Evolutionary conservation across 2,797 vertebrate species (phyloP).

Genomic region (Sus cebifrons): DNA sequence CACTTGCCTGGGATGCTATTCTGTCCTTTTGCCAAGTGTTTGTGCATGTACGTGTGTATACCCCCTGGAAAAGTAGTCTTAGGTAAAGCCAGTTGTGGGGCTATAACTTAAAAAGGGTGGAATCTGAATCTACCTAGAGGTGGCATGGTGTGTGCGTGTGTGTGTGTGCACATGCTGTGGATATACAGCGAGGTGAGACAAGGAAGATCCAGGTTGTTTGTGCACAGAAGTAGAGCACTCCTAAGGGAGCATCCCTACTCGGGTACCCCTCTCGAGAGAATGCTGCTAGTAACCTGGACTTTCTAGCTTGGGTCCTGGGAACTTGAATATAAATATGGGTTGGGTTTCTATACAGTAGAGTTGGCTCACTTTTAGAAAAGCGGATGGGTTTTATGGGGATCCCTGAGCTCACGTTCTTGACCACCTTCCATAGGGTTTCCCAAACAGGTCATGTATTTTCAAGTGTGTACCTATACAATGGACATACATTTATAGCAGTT

Average conservation of each 20-base stretch:
- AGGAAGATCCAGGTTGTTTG: not conserved
- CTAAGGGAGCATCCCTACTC: not conserved
- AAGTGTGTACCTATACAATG: not conserved
- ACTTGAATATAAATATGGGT: not conserved
- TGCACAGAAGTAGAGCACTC: not conserved
- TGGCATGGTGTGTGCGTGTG: not conserved
- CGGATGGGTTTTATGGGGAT: not conserved
- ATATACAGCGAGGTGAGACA: not conserved
- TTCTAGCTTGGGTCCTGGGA: not conserved
- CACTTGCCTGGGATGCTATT: conserved; percentile 45
- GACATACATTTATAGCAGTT: not conserved
- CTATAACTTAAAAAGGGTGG: not conserved
- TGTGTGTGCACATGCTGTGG: not conserved
- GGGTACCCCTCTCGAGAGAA: not conserved
- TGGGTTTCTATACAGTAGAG: not conserved
- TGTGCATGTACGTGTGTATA: not conserved
- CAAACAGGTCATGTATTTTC: not conserved
- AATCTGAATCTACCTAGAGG: not conserved
- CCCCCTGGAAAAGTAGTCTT: not conserved
- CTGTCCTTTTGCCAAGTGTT: conserved; percentile 38
- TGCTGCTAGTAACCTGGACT: not conserved
- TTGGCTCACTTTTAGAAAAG: conserved; percentile 32
- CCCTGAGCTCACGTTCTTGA: not conserved
- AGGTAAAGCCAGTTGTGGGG: not conserved
- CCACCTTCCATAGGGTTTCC: not conserved